A percentile compares a stretch with the other conserved stretches of the same genome.
Evolutionary conservation across 2,888 invertebrate genomes (phyloP).

Genomic region (Lasioglossum malachurum): DNA sequence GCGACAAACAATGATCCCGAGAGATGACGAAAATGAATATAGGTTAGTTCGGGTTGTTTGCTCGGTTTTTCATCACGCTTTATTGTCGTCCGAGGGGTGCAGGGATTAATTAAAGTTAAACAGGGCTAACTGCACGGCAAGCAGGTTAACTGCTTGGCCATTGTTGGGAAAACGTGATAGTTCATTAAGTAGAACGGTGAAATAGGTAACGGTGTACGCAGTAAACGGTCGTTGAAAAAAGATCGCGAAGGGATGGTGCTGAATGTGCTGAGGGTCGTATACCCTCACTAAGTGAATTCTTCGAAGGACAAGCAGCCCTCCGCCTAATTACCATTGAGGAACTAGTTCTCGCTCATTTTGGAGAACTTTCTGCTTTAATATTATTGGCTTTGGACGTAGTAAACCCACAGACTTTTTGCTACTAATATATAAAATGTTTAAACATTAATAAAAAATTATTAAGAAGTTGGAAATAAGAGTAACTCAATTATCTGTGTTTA

Average conservation of each 20-base stretch:
- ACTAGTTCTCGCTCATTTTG: no score
- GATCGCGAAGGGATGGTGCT: background rate
- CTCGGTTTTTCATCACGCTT: conserved; percentile 77
- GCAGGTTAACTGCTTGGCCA: conserved; percentile 74
- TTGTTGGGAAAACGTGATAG: conserved; percentile 62
- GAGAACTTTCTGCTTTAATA: no score
- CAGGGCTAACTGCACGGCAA: conserved; percentile 76
- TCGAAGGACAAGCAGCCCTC: background rate
- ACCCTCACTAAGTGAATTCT: conserved; percentile 28
- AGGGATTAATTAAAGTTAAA: conserved; percentile 81
- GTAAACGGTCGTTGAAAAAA: conserved; percentile 29
- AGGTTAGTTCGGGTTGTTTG: conserved; percentile 70
- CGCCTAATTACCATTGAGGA: background rate
- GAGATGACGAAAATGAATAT: conserved; percentile 55
- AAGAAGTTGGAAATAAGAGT: no score
- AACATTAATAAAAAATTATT: no score
- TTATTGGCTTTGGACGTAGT: no score
- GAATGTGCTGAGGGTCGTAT: conserved; percentile 17
- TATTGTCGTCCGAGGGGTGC: conserved; percentile 68
- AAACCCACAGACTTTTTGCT: no score
- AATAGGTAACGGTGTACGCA: conserved; percentile 11
- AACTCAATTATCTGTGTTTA: no score
- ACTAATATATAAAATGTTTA: no score
- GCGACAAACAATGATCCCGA: conserved; percentile 15
- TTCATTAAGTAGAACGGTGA: background rate